A percentile compares a stretch with the other conserved stretches of the same genome.
These are phyloP conservation scores for Heliocidaris tuberculata DNA, from an alignment of 35 echinoderm and acorn worm genomes.

Conservation along the genomic window DNA sequence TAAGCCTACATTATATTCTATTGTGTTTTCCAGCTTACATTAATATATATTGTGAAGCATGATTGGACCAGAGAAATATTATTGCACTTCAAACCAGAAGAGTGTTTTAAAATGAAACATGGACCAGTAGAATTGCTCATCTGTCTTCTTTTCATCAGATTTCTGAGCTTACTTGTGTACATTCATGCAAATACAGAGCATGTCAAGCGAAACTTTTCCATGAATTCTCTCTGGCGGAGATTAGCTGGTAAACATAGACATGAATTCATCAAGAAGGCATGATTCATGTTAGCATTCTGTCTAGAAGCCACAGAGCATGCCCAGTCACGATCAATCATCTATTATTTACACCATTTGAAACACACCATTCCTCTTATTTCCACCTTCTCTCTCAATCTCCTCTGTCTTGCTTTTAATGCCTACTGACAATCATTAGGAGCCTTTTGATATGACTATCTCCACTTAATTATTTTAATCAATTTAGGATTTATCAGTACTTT, in stretches of 20 bases:
- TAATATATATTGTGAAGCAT: no score
- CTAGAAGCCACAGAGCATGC: not conserved
- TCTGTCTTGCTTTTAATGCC: not conserved
- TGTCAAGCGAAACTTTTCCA: not conserved
- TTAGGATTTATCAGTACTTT: not conserved
- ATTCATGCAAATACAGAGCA: not conserved
- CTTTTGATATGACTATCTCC: not conserved
- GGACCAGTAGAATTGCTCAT: not conserved
- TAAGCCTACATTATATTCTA: no score
- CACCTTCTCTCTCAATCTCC: not conserved
- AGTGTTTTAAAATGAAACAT: no score
- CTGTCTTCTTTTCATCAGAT: not conserved
- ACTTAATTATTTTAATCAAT: not conserved
- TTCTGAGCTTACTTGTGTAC: not conserved
- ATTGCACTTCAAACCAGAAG: no score
- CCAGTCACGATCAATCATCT: not conserved
- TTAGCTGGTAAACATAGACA: not conserved
- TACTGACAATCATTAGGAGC: not conserved
- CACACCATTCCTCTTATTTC: not conserved
- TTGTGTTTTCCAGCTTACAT: no score
- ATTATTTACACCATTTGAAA: not conserved
- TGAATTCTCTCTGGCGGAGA: not conserved
- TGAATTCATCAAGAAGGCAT: not conserved
- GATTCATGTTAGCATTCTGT: slow-evolving; percentile 1
- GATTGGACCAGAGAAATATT: no score